Evolutionary conservation across 1,140 invertebrate species (phyloP).

Genomic region (Oncopeltus fasciatus): DNA sequence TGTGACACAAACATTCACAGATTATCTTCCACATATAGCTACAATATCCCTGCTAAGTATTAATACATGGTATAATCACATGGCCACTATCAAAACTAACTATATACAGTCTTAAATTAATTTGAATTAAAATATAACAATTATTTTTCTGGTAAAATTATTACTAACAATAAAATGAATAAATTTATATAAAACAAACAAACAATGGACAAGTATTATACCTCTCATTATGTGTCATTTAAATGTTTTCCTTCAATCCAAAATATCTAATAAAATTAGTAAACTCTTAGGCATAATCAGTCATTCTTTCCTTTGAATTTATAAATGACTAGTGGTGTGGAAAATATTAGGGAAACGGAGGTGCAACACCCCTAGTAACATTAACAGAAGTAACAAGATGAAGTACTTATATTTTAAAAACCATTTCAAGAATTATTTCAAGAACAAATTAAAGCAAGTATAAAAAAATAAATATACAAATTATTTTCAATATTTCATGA

Average conservation of each 20-base stretch:
- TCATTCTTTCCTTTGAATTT: no score
- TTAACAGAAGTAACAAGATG: no score
- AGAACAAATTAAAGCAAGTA: no score
- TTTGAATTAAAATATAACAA: not conserved
- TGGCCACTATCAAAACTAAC: conserved; percentile 1
- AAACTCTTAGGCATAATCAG: not conserved
- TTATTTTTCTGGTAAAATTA: not conserved
- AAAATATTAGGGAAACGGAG: no score
- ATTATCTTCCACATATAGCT: not conserved
- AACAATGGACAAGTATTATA: not conserved
- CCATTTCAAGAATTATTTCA: no score
- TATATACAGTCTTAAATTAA: conserved; percentile 7
- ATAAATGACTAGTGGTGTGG: no score
- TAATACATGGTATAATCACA: conserved; percentile 5
- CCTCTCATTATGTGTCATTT: not conserved
- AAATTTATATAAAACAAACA: not conserved
- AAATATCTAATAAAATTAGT: not conserved
- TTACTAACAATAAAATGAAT: not conserved
- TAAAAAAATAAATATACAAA: no score
- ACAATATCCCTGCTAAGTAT: conserved; percentile 3
- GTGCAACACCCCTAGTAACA: no score
- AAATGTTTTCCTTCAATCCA: not conserved
- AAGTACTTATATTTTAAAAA: no score
- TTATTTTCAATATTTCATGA: no score
- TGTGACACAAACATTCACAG: not conserved